Evolutionary conservation across 2,113 vertebrate species (phyloP), one percentile per base, ranked within the genome.

Genomic region (Cygnus atratus): DNA sequence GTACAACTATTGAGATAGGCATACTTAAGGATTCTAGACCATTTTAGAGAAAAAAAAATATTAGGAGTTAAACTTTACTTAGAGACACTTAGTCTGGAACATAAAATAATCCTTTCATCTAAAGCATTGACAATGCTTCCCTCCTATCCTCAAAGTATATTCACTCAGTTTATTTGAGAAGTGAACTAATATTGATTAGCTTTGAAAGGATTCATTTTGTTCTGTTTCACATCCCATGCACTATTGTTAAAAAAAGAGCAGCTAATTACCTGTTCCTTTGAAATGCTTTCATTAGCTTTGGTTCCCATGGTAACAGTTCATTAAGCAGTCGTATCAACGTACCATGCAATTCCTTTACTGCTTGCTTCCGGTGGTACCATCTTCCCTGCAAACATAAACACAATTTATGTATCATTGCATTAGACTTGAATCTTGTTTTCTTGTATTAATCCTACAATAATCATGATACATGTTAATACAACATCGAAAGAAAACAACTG

Each of bases 291-390:
- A 99, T 97, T 95, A 99, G 98, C 97, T 99, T 99, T 96, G 98
- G 99, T 98, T 99, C 99, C 99, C 99, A 99, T 92, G 99, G 99
- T 83, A 98, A 98, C 81, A 99, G 98, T 96, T 99, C 99, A 95
- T 99, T 99, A 95, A 99, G 98, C 95, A 99, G 98, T 97, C 99
- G 98, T 95, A 99, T 98, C 68, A 99, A 98, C 3, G 99, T 99
- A 97, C 98, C 98, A 97, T 99, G 99, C 52, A 99, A 97, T 87
- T 99, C 99, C 95, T 99, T 99, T 93, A 99, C 99, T 52, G 98
- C 98, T 97, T 99, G 98, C 95, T 98, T 99, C 94, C 98, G 98
- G 70, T 98, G 97, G 97, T 98, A 99, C 99, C 98, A 99, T 93
- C 98, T 99, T 93, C 98, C 99, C 99, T 99, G 93, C 83, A 98